Percentiles rank a stretch among this genome's conserved stretches.
These are phyloP conservation scores for Heteractis magnifica DNA, from an alignment of 92 coral and sea anemone species.

Conservation along the genomic window DNA sequence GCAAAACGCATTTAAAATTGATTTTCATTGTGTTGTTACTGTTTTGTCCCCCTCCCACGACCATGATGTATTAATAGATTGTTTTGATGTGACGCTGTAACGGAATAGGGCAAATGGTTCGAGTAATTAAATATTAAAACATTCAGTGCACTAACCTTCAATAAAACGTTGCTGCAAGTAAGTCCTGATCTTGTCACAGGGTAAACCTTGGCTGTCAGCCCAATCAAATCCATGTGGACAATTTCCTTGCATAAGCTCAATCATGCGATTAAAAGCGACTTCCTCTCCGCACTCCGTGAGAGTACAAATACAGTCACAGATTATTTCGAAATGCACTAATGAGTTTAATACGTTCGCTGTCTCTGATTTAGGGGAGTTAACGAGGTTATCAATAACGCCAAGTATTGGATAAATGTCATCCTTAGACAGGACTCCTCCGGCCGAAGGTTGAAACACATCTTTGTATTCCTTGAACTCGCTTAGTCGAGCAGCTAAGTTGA, in stretches of 20 bases:
- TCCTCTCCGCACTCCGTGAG: constrained; percentile 89
- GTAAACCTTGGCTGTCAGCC: constrained; percentile 79
- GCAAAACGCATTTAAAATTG: too few species aligned
- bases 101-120: too few species aligned
- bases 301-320: constrained; percentile 86
- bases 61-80: too few species aligned
- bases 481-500: constrained; percentile 80
- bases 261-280: constrained; percentile 63
- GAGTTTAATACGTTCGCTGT: constrained; percentile 56
- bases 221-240: constrained; percentile 82
- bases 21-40: too few species aligned
- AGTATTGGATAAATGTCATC: constrained; percentile 82
- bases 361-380: constrained; percentile 50
- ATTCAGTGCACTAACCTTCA: constrained; percentile 30
- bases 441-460: constrained; percentile 86
- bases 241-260: constrained; percentile 53
- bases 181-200: constrained; percentile 56
- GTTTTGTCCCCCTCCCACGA: too few species aligned
- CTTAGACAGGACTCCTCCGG: constrained; percentile 63
- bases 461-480: constrained; percentile 91
- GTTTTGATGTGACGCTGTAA: too few species aligned
- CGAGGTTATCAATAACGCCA: constrained; percentile 68
- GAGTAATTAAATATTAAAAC: too few species aligned
- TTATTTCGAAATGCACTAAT: constrained; percentile 73
- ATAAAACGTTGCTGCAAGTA: constrained; percentile 42